Base-by-base conservation (phyloP, 2,888 invertebrate species). In the Lacanobia wlatinum region DNA sequence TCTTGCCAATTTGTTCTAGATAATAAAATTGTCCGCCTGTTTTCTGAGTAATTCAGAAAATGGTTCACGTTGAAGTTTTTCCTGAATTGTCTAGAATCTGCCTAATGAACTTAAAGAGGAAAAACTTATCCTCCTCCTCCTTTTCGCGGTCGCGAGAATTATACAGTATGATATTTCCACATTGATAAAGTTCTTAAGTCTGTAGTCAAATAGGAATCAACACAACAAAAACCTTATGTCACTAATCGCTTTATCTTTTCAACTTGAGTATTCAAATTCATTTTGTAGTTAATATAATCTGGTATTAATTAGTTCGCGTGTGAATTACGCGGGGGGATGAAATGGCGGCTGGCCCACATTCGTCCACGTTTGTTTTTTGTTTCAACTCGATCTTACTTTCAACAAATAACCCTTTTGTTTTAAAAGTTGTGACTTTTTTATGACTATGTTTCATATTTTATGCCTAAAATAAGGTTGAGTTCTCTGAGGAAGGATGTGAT, bases 231-330 rank as follows among this genome's bases (percentile, higher is more conserved):
- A 28, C 12, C 1, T 2, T 40, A 50, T 56, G 28, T 7, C 2
- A 12, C 0, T 18, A 46, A 71, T 66, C 85, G 81, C 84, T 70
- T 12, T 21, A 64, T 55, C 70, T 67, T 34, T 48, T 75, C 40
- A 23, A 71, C 60, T 83, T 61, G 61, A n/a, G 55, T 12, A 28
- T 58, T 23, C 28, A 67, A 68, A 78, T 76, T 75, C 65, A 70
- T 84, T 83, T 80, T n/a, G 34, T 62, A 80, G 73, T 80, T 81
- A 70, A 73, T 79, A 83, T 82, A 78, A 84, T 81, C 38, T 79
- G 69, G 73, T 68, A 80, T 80, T 84, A 86, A 80, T 80, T 84
- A 86, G 76, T 76, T 76, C 63, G 64, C 71, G 62, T 84, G 67
- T 86, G 73, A 84, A 78, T 81, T 78, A 78, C 67, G 61, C 68